Conservation (phyloP, 2,113 vertebrate species). For the Syngnathoides biaculeatus region DNA sequence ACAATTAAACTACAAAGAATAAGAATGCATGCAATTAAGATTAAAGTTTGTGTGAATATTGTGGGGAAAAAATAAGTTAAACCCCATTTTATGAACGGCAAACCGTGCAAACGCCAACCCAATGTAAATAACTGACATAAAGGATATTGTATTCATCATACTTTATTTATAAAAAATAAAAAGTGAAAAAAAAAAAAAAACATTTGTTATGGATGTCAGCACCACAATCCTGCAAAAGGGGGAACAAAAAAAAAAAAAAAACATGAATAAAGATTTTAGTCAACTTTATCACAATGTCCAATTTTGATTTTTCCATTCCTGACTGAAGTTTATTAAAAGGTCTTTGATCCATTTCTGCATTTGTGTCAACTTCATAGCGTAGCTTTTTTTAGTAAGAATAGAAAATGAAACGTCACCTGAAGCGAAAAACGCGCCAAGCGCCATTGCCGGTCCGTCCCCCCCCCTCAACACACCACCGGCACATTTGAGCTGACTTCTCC, state of each 20-base stretch:
- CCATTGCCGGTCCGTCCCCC: constrained; percentile 23
- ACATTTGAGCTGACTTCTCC: constrained; percentile 37
- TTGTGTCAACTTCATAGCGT: neutral
- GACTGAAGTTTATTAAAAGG: neutral
- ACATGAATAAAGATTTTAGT: neutral
- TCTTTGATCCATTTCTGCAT: neutral
- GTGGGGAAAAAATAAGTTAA: too few species aligned
- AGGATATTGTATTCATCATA: neutral
- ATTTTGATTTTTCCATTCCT: too few species aligned
- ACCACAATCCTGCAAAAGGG: constrained; percentile 41
- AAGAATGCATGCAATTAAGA: neutral
- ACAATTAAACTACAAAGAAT: neutral
- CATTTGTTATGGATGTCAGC: neutral
- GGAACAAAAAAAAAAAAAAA: constrained; percentile 19
- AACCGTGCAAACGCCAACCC: neutral
- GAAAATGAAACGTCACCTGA: constrained; percentile 61
- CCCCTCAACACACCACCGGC: too few species aligned
- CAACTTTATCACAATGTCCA: neutral
- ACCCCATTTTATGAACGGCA: too few species aligned
- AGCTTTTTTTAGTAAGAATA: neutral
- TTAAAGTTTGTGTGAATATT: too few species aligned
- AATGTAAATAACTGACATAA: neutral
- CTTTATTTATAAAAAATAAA: neutral
- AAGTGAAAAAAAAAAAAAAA: neutral
- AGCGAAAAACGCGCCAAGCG: constrained; percentile 39